Conservation (phyloP, 2,797 vertebrate species). For the Emydoidea blandingii region DNA sequence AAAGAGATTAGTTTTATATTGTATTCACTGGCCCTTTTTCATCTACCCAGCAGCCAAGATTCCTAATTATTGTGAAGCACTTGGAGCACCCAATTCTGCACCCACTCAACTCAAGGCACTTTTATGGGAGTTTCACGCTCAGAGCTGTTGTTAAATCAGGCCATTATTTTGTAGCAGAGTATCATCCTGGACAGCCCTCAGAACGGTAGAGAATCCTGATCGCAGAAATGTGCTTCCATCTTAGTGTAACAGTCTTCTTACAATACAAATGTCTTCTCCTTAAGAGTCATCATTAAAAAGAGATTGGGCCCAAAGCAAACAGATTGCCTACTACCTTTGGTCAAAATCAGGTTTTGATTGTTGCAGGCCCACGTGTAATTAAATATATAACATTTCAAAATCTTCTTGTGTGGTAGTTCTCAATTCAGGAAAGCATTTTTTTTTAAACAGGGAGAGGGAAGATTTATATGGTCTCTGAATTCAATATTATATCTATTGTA, state of each 20-base stretch:
- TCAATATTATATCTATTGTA: conserved; percentile 57
- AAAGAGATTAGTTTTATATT: not conserved
- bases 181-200: not conserved
- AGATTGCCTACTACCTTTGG: not conserved
- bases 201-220: not conserved
- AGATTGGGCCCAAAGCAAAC: not conserved
- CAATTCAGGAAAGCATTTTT: conserved; percentile 21
- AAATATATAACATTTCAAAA: conserved; percentile 39
- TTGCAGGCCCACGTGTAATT: conserved; percentile 12
- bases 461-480: conserved; percentile 62
- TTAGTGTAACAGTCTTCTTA: not conserved
- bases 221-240: not conserved
- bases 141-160: not conserved
- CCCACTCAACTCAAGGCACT: not conserved
- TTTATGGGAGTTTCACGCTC: not conserved
- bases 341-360: conserved; percentile 9
- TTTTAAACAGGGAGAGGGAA: conserved; percentile 51
- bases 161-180: not conserved
- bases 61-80: not conserved
- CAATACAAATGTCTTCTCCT: not conserved
- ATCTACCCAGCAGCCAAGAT: not conserved
- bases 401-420: conserved; percentile 3
- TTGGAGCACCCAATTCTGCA: not conserved
- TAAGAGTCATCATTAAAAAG: conserved; percentile 30
- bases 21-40: not conserved